phyloP scores from a whole-genome alignment of 1,140 invertebrate species.

The Neuroterus valhalla region DNA sequence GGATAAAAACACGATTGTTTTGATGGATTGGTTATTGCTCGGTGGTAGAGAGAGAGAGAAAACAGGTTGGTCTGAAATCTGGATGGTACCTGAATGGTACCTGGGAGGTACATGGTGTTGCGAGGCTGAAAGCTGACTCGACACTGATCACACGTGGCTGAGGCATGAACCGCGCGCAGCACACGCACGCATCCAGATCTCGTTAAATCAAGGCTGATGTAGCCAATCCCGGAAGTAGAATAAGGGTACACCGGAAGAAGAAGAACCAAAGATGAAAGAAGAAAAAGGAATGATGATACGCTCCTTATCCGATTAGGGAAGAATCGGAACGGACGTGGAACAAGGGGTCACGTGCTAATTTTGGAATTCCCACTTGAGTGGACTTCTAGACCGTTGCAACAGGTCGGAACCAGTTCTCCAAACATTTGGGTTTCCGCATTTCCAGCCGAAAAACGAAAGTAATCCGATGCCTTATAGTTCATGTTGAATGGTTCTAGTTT shows the following conservation, averaged over 20 bases:
- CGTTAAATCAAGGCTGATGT: background rate
- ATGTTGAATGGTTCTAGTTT: too few relatives aligned
- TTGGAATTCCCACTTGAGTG: background rate
- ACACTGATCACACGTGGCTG: constrained; percentile 67
- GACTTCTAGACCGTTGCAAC: constrained; percentile 20
- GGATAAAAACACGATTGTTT: constrained; percentile 34
- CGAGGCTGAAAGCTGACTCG: constrained; percentile 73
- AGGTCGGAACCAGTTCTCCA: constrained; percentile 3
- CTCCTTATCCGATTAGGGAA: constrained; percentile 12
- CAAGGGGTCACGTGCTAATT: constrained; percentile 23
- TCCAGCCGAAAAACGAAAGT: background rate
- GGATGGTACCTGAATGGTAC: constrained; percentile 68
- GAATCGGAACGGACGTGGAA: constrained; percentile 19
- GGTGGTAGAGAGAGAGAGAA: constrained; percentile 57
- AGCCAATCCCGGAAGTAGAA: constrained; percentile 49
- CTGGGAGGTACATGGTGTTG: constrained; percentile 71
- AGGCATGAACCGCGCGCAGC: constrained; percentile 51
- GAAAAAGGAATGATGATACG: constrained; percentile 15
- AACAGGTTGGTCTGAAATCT: constrained; percentile 67
- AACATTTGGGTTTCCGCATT: background rate
- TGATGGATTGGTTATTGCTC: constrained; percentile 33
- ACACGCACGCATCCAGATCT: constrained; percentile 54
- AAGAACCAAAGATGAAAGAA: constrained; percentile 28
- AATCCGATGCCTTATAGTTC: too few relatives aligned
- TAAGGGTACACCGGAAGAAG: constrained; percentile 31